These are phyloP conservation scores for Felis chaus DNA, from an alignment of 2,113 vertebrate genomes.

Conservation along the genomic window DNA sequence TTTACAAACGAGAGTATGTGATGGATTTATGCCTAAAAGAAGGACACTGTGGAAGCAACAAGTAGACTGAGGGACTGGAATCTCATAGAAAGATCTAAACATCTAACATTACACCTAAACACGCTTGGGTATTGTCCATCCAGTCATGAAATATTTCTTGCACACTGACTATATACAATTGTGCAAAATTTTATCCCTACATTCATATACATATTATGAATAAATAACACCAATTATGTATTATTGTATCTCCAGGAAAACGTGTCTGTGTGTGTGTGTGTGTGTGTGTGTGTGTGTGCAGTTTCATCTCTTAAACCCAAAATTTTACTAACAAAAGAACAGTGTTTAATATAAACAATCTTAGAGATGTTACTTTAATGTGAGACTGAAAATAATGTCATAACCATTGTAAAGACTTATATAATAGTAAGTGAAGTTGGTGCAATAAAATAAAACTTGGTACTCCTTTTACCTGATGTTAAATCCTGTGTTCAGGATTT, in stretches of 20 bases:
- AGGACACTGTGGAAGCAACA: not conserved
- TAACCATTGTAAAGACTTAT: slow-evolving; percentile 52
- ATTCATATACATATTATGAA: not conserved
- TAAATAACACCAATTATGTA: not conserved
- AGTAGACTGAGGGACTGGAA: not conserved
- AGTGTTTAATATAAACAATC: not conserved
- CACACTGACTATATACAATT: not conserved
- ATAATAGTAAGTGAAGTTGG: slow-evolving; percentile 44
- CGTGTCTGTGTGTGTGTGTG: not conserved
- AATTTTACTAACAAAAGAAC: not conserved
- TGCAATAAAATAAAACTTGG: slow-evolving; percentile 50
- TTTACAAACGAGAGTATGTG: not conserved
- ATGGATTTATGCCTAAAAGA: not conserved
- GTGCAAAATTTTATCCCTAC: not conserved
- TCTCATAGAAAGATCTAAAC: not conserved
- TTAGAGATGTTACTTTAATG: slow-evolving; percentile 25
- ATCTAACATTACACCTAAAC: not conserved
- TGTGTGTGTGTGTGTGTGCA: not conserved
- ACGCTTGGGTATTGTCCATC: not conserved
- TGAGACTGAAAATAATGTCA: not conserved
- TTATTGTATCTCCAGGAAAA: not conserved
- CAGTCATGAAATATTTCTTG: not conserved
- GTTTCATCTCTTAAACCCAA: not conserved
- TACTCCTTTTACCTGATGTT: slow-evolving; percentile 47
- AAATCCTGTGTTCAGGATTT: slow-evolving; percentile 28